Evolutionary conservation across 2,888 invertebrate genomes (phyloP).

Genomic region (Ectobius pallidus): DNA sequence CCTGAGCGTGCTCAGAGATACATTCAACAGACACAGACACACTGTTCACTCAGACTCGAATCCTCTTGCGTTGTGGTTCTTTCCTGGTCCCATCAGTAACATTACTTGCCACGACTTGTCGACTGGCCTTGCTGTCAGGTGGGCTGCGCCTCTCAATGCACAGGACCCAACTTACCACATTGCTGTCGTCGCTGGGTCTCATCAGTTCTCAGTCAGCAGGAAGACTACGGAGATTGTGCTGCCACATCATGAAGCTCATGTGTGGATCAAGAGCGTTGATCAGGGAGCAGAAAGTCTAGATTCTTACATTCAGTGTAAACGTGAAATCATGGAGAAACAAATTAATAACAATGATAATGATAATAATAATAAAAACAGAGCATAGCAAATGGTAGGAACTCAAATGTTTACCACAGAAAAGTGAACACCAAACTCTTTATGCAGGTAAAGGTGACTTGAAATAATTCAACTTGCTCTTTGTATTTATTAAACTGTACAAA

Average conservation of each 20-base stretch:
- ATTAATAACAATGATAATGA: too few species aligned
- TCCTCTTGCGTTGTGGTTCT: slow-evolving; percentile 41
- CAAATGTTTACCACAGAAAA: too few species aligned
- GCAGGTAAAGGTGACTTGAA: too few species aligned
- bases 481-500: too few species aligned
- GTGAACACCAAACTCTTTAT: too few species aligned
- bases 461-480: too few species aligned
- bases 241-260: neutral
- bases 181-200: neutral
- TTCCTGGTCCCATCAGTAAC: slow-evolving; percentile 41
- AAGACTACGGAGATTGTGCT: neutral
- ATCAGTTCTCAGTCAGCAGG: neutral
- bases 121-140: neutral
- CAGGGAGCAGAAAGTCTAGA: neutral
- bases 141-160: slow-evolving; percentile 14
- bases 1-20: slow-evolving; percentile 22
- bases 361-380: too few species aligned
- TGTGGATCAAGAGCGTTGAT: slow-evolving; percentile 26
- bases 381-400: too few species aligned
- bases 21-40: slow-evolving; percentile 19
- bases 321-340: too few species aligned
- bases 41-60: neutral
- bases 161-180: neutral
- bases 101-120: slow-evolving; percentile 31
- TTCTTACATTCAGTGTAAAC: neutral